Evolutionary conservation across 1,140 invertebrate species (phyloP), one percentile per base, ranked within the genome.

Genomic region (Mizuhopecten yessoensis): DNA sequence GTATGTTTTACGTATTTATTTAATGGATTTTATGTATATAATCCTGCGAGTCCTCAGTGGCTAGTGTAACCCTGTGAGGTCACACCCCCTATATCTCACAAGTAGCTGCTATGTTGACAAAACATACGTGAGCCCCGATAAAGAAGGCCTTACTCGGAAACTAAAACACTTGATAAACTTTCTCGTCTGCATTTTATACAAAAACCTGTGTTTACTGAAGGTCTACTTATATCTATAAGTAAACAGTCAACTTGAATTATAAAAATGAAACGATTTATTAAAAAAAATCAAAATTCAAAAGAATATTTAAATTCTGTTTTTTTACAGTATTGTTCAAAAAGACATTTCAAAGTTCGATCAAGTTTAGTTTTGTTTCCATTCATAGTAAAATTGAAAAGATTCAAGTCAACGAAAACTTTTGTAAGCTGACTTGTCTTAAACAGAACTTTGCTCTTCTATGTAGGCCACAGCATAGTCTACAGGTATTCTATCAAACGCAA

Each of bases 21-120:
- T 13, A 75, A 75, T 29, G 29, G 57, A 75, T 75, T 75, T 75
- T 75, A 49, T 29, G n/a, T 39, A 13, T 75, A 29, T 75, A 75
- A 75, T 75, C n/a, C 57, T 17, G 9, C n/a, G 2, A 29, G 57
- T 75, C 7, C 17, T n/a, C 57, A 7, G 57, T 29, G 57, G 29
- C 57, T 29, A 45, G 42, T 20, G 17, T 75, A 5, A 75, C 57
- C 15, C 57, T 29, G n/a, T n/a, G 57, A 75, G 57, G 57, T 75
- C 57, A 75, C 57, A 75, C 57, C 57, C 57, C 57, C 57, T 75
- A 2, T 75, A 1, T 75, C 57, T 75, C 11, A 75, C 57, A 29
- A 75, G 57, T 75, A 75, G 23, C 57, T n/a, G 57, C n/a, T 75
- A n/a, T 75, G 29, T 75, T 75, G 15, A 75, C 57, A 75, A 75